A percentile compares a stretch with the other conserved stretches of the same genome.
Conservation (phyloP, 2,888 invertebrate genomes). For the Synanthedon andrenaeformis region DNA sequence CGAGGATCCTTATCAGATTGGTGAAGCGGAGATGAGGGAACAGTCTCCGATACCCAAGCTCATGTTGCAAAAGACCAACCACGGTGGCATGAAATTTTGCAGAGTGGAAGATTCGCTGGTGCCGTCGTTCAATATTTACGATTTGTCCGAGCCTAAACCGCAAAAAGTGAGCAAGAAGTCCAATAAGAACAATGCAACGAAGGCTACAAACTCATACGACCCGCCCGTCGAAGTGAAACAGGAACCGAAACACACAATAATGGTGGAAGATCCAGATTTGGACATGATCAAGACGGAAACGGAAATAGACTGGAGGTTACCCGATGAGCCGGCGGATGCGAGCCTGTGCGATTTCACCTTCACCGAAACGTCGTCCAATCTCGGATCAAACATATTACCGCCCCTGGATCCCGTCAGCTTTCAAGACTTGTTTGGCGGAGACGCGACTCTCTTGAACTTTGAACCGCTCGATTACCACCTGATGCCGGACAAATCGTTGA, state of each 20-base stretch:
- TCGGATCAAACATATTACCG: constrained; percentile 26
- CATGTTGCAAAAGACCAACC: constrained; percentile 51
- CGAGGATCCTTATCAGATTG: constrained; percentile 56
- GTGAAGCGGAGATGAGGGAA: constrained; percentile 58
- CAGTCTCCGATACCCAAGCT: constrained; percentile 61
- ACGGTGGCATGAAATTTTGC: constrained; percentile 36
- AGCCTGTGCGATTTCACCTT: constrained; percentile 48
- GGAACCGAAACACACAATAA: constrained; percentile 19
- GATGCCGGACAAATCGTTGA: neutral
- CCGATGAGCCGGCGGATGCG: constrained; percentile 21
- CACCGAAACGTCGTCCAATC: constrained; percentile 35
- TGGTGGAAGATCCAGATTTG: constrained; percentile 31
- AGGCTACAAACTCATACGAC: constrained; percentile 4
- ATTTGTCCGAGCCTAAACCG: constrained; percentile 17
- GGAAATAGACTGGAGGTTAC: constrained; percentile 38
- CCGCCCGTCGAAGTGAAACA: constrained; percentile 21
- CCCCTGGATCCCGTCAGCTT: constrained; percentile 34
- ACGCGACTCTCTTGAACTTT: constrained; percentile 18
- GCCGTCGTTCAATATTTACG: constrained; percentile 32
- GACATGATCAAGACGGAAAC: constrained; percentile 39
- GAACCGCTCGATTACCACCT: constrained; percentile 7
- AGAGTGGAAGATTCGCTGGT: constrained; percentile 15
- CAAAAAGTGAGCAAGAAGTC: constrained; percentile 15
- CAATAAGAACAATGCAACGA: constrained; percentile 21
- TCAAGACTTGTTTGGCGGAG: constrained; percentile 32